Evolutionary conservation across 1,140 invertebrate species (phyloP).

Genomic region (Psix sp.): DNA sequence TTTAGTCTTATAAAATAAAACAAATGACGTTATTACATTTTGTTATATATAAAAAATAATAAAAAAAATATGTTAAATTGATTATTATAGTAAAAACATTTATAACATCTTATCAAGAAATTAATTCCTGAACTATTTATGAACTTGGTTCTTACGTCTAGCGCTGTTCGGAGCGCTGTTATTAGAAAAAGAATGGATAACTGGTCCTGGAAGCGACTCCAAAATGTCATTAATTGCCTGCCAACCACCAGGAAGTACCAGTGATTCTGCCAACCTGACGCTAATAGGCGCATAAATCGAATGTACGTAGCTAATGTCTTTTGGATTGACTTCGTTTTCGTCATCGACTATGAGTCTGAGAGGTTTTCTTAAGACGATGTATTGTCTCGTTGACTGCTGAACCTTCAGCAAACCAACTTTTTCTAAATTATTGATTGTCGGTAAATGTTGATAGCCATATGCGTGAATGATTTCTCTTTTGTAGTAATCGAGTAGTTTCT

Average conservation of each 20-base stretch:
- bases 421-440: conserved; percentile 92
- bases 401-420: conserved; percentile 88
- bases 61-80: too few species aligned
- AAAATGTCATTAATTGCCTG: conserved; percentile 83
- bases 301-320: conserved; percentile 95
- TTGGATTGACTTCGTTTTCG: conserved; percentile 88
- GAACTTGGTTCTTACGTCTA: conserved; percentile 68
- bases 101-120: too few species aligned
- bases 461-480: conserved; percentile 92
- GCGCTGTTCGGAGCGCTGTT: conserved; percentile 36
- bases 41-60: too few species aligned
- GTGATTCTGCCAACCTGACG: conserved; percentile 89
- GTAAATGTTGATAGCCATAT: conserved; percentile 91
- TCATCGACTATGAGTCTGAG: conserved; percentile 92
- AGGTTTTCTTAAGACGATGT: conserved; percentile 84
- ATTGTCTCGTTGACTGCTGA: conserved; percentile 84
- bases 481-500: conserved; percentile 93
- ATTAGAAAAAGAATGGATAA: conserved; percentile 65
- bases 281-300: conserved; percentile 96
- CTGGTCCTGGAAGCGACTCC: conserved; percentile 81
- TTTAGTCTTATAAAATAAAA: conserved; percentile 74
- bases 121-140: too few species aligned
- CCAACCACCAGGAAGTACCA: conserved; percentile 91
- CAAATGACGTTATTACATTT: too few species aligned
- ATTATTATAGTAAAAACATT: too few species aligned